phyloP scores from a whole-genome alignment of 2,797 vertebrate genomes.

The Distichodus sexfasciatus region DNA sequence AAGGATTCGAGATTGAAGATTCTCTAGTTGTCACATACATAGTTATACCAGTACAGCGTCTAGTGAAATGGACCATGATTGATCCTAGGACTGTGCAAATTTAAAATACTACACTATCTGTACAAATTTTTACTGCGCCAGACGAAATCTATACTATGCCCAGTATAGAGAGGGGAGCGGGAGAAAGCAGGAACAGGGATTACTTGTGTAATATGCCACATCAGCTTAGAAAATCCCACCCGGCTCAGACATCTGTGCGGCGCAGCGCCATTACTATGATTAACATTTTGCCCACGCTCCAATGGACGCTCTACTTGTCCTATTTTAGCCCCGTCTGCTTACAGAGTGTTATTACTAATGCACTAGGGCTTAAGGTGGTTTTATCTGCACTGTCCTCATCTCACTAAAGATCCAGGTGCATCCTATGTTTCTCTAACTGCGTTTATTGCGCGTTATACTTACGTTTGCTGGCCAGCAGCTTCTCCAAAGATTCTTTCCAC shows the following conservation, averaged over 20 bases:
- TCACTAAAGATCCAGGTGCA: not conserved
- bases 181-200: conserved; percentile 35
- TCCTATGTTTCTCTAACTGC: not conserved
- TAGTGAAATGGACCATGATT: too few relatives aligned
- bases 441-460: conserved; percentile 63
- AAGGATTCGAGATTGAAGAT: too few relatives aligned
- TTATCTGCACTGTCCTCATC: not conserved
- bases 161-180: too few relatives aligned
- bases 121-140: too few relatives aligned
- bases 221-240: conserved; percentile 33
- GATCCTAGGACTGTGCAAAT: too few relatives aligned
- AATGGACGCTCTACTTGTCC: not conserved
- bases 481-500: conserved; percentile 91
- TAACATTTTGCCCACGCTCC: conserved; percentile 2
- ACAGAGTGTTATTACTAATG: not conserved
- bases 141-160: too few relatives aligned
- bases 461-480: conserved; percentile 92
- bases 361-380: not conserved
- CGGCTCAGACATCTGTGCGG: conserved; percentile 35
- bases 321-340: not conserved
- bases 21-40: too few relatives aligned
- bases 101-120: too few relatives aligned
- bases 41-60: too few relatives aligned
- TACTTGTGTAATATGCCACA: conserved; percentile 41
- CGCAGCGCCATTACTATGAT: conserved; percentile 21